Evolutionary conservation across 2,113 vertebrate species (phyloP).

Genomic region (Nothocercus julius): DNA sequence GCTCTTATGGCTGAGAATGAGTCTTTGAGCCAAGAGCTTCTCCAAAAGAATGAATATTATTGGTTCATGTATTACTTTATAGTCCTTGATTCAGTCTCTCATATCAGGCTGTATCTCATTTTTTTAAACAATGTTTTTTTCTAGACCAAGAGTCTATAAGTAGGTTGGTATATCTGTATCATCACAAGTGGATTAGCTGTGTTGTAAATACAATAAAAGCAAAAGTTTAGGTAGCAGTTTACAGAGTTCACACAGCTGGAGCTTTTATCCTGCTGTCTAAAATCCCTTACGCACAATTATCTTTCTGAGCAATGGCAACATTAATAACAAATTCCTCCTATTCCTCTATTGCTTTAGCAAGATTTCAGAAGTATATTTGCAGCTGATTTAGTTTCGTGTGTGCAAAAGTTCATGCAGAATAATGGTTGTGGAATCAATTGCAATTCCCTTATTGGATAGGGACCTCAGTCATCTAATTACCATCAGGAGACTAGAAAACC

Average conservation of each 20-base stretch:
- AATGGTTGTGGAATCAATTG: neutral
- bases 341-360: neutral
- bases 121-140: fast-evolving
- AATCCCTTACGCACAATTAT: neutral
- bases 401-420: neutral
- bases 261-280: neutral
- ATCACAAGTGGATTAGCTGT: neutral
- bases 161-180: neutral
- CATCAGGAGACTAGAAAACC: neutral
- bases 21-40: neutral
- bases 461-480: neutral
- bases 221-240: neutral
- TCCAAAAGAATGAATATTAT: neutral
- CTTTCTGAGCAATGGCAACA: neutral
- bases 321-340: neutral
- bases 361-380: neutral
- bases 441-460: neutral
- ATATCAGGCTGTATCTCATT: neutral
- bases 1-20: neutral
- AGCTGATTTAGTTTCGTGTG: neutral
- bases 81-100: neutral
- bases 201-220: neutral
- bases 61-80: neutral
- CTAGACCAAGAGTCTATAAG: neutral
- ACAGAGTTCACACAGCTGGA: neutral